Evolutionary conservation across 2,888 invertebrate species (phyloP).

Genomic region (Acleris emargana): DNA sequence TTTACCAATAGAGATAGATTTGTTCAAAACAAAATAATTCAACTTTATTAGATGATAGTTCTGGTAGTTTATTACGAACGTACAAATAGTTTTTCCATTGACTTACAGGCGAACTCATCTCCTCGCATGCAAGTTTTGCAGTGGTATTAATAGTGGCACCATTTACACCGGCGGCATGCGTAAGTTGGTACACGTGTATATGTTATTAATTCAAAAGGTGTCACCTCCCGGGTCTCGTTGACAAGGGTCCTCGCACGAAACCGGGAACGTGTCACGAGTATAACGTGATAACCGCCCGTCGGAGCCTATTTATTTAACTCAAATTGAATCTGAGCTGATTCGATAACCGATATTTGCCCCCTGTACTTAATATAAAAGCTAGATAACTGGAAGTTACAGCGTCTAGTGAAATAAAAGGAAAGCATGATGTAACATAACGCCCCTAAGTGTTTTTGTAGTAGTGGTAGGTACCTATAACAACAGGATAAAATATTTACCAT

Average conservation of each 20-base stretch:
- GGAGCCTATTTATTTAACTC: conserved; percentile 17
- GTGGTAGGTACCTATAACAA: too few relatives aligned
- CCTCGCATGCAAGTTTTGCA: conserved; percentile 5
- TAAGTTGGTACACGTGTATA: conserved; percentile 12
- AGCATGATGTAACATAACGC: too few relatives aligned
- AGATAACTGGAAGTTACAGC: too few relatives aligned
- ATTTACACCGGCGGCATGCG: conserved; percentile 9
- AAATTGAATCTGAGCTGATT: conserved; percentile 18
- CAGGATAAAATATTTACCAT: too few relatives aligned
- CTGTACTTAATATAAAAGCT: too few relatives aligned
- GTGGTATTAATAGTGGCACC: background rate
- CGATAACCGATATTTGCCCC: conserved; percentile 8
- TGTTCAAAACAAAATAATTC: background rate
- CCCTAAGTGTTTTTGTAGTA: too few relatives aligned
- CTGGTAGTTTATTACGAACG: conserved; percentile 3
- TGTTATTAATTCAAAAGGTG: conserved; percentile 33
- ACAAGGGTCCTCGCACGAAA: conserved; percentile 22
- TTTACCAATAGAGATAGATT: background rate
- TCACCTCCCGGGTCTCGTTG: conserved; percentile 18
- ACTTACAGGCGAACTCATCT: background rate
- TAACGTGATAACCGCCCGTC: conserved; percentile 20
- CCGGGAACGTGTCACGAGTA: conserved; percentile 12
- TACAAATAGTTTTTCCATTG: conserved; percentile 1
- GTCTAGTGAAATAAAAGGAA: too few relatives aligned
- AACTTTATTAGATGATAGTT: background rate